phyloP scores from a whole-genome alignment of 2,113 vertebrate genomes.

The Etheostoma cragini region DNA sequence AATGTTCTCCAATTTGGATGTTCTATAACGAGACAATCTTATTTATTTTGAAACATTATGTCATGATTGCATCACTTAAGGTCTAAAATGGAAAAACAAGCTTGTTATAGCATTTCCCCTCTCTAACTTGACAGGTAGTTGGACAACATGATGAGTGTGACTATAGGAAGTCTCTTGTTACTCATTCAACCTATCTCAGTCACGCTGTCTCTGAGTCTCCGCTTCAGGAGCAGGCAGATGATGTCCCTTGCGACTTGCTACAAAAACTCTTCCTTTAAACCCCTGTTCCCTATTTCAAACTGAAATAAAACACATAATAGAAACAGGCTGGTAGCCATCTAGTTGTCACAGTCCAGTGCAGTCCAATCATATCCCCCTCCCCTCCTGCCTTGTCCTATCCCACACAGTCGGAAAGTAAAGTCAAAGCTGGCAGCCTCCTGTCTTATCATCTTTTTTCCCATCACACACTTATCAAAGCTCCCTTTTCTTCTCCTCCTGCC shows the following conservation, averaged over 20 bases:
- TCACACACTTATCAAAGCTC: constrained; percentile 66
- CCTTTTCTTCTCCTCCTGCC: constrained; percentile 56
- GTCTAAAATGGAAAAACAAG: constrained; percentile 38
- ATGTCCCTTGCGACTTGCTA: constrained; percentile 34
- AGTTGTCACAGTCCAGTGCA: constrained; percentile 59
- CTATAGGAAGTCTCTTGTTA: constrained; percentile 42
- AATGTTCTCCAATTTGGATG: constrained; percentile 41
- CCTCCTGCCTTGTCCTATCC: constrained; percentile 30
- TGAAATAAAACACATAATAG: constrained; percentile 33
- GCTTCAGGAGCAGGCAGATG: constrained; percentile 46
- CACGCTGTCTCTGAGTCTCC: constrained; percentile 53
- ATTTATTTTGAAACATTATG: constrained; percentile 21
- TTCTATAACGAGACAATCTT: constrained; percentile 42
- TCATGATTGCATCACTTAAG: constrained; percentile 61
- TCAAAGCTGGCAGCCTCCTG: constrained; percentile 38
- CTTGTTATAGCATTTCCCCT: constrained; percentile 30
- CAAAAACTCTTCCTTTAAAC: constrained; percentile 32
- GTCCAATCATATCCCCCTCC: constrained; percentile 46
- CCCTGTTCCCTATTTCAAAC: constrained; percentile 22
- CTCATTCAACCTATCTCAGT: constrained; percentile 54
- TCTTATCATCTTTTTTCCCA: constrained; percentile 66
- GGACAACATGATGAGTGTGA: constrained; percentile 39
- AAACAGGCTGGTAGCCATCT: constrained; percentile 41
- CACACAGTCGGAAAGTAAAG: constrained; percentile 48
- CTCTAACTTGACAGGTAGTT: constrained; percentile 48